Evolutionary conservation across 2,888 invertebrate genomes (phyloP).

Genomic region (Emesis russula): DNA sequence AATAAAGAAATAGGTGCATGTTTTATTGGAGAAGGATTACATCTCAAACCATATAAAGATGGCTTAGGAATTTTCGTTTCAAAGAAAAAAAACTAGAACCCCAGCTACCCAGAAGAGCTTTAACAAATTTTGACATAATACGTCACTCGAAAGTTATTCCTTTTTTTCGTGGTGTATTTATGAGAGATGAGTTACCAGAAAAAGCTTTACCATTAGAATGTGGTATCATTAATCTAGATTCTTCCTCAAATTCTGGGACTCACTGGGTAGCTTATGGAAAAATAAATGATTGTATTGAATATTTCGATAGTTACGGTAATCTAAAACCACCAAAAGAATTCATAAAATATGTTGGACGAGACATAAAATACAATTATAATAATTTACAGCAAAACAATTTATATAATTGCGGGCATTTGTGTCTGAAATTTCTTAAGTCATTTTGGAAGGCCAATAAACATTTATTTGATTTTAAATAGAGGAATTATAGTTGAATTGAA

Average conservation of each 20-base stretch:
- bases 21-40: not conserved
- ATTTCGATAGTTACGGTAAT: slow-evolving; percentile 52
- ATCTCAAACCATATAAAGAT: slow-evolving; percentile 9
- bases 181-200: slow-evolving; percentile 84
- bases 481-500: no score
- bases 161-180: slow-evolving; percentile 75
- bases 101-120: slow-evolving; percentile 8
- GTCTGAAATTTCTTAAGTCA: slow-evolving; percentile 10
- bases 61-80: not conserved
- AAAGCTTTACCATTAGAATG: slow-evolving; percentile 40
- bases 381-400: slow-evolving; percentile 18
- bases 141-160: slow-evolving; percentile 26
- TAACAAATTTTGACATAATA: not conserved
- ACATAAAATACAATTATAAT: slow-evolving; percentile 40
- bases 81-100: slow-evolving; percentile 11
- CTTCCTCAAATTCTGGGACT: slow-evolving; percentile 50
- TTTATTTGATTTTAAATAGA: no score
- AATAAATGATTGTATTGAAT: slow-evolving; percentile 41
- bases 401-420: slow-evolving; percentile 25
- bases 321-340: slow-evolving; percentile 50
- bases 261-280: slow-evolving; percentile 51
- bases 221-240: slow-evolving; percentile 46
- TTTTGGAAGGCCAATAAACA: no score
- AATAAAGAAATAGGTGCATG: slow-evolving; percentile 42
- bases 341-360: slow-evolving; percentile 29